phyloP scores from a whole-genome alignment of 2,888 invertebrate genomes.

The Stenurella melanura region DNA sequence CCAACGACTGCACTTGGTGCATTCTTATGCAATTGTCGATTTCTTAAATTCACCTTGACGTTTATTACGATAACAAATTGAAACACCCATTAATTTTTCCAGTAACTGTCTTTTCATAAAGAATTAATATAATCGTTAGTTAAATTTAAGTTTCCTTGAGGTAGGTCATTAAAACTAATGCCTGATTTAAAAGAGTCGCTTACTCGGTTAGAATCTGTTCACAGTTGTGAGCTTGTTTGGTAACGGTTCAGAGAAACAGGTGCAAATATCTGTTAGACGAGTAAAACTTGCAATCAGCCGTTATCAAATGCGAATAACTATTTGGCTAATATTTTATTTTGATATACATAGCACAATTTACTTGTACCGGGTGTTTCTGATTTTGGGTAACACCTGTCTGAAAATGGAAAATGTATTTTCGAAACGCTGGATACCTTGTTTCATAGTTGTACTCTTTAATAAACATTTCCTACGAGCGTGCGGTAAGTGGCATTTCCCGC shows the following conservation, averaged over 20 bases:
- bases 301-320: no score
- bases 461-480: no score
- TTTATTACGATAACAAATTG: neutral
- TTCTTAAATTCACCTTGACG: constrained; percentile 10
- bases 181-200: constrained; percentile 1
- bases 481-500: no score
- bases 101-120: neutral
- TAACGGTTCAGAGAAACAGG: constrained; percentile 24
- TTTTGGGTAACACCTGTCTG: no score
- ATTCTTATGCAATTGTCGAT: constrained; percentile 14
- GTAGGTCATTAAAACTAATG: constrained; percentile 20
- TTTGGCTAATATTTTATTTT: no score
- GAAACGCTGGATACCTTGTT: no score
- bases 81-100: neutral
- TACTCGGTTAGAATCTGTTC: neutral
- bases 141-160: neutral
- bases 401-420: no score
- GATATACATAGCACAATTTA: no score
- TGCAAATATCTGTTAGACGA: neutral
- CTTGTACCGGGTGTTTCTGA: no score
- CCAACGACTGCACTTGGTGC: constrained; percentile 15
- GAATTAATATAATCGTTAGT: neutral
- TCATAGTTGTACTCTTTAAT: no score
- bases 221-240: constrained; percentile 6
- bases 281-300: neutral